These are phyloP conservation scores for Tetrao urogallus DNA, from an alignment of 2,113 vertebrate species.

Conservation along the genomic window DNA sequence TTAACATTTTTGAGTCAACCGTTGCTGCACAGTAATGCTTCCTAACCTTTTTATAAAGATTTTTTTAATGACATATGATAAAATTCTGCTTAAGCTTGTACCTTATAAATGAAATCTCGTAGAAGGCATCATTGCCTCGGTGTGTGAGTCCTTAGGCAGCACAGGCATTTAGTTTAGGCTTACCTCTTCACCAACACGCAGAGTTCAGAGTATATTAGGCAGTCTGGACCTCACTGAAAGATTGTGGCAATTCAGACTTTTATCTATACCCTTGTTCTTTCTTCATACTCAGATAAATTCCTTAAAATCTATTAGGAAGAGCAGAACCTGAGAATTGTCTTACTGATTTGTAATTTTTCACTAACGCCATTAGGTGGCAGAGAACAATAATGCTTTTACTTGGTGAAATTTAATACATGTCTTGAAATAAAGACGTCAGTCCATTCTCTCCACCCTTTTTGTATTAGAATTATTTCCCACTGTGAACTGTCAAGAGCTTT, in stretches of 20 bases:
- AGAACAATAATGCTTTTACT: constrained; percentile 36
- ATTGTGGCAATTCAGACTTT: background rate
- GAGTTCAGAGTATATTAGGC: background rate
- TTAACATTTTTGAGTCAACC: background rate
- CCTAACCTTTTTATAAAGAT: background rate
- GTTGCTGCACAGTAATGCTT: background rate
- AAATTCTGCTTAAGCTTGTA: background rate
- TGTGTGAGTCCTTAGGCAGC: background rate
- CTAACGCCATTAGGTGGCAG: constrained; percentile 54
- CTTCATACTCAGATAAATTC: background rate
- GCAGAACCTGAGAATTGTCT: background rate
- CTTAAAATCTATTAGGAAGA: background rate
- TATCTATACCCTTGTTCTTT: background rate
- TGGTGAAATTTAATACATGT: background rate
- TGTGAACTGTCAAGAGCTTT: constrained; percentile 43
- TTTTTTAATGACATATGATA: background rate
- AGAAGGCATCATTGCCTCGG: background rate
- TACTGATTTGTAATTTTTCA: constrained; percentile 5
- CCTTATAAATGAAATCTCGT: background rate
- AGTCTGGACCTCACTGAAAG: background rate
- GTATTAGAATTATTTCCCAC: constrained; percentile 17
- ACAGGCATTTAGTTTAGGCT: background rate
- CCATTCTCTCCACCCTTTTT: constrained; percentile 25
- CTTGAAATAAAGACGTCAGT: constrained; percentile 22
- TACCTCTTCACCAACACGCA: background rate